Evolutionary conservation across 64 coral and sea anemone species (phyloP), one percentile per base, ranked within the genome.

Genomic region (Acropora tenuis): DNA sequence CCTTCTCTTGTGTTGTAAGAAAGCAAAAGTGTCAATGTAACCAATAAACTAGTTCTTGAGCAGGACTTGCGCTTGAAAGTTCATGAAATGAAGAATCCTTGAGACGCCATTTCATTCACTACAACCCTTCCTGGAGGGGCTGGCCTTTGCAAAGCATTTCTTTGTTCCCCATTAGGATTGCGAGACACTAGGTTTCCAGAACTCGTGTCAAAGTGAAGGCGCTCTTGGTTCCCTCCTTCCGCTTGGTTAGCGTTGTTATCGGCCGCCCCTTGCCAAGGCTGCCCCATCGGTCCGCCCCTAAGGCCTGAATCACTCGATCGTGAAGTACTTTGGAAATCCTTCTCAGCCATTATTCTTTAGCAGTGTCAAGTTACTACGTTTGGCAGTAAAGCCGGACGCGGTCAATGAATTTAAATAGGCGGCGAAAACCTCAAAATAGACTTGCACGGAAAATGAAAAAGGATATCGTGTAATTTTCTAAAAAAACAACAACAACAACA

Each of bases 71-170:
- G 40, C 19, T 13, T 17, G 3, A 6, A 55, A 3, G 41, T 82
- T n/a, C 44, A 13, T 57, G 18, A 63, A 65, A 3, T 30, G 63
- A 85, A 85, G 45, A 85, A 85, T 19, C 82, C 82, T 71, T 85
- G 43, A n/a, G 82, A 46, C 1, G 82, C 82, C 82, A 85, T 85
- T 67, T 67, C 8, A 47, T 85, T 65, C 63, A 85, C 18, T 2
- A 85, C 82, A 69, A 65, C 63, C 2, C 82, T 61, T 0, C 72
- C 82, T 1, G 65, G 43, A 17, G 65, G 43, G 18, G 9, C 44
- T 11, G 47, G 6, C 3, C 61, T 67, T 10, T 10, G 2, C 6
- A 45, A 16, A 4, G 8, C 1, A 53, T 63, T 41, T 65, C 8
- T 42, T 48, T 85, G 82, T n/a, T 47, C 82, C 8, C 48, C 61